Base-by-base conservation (phyloP, 2,113 vertebrate genomes). In the Alosa alosa region DNA sequence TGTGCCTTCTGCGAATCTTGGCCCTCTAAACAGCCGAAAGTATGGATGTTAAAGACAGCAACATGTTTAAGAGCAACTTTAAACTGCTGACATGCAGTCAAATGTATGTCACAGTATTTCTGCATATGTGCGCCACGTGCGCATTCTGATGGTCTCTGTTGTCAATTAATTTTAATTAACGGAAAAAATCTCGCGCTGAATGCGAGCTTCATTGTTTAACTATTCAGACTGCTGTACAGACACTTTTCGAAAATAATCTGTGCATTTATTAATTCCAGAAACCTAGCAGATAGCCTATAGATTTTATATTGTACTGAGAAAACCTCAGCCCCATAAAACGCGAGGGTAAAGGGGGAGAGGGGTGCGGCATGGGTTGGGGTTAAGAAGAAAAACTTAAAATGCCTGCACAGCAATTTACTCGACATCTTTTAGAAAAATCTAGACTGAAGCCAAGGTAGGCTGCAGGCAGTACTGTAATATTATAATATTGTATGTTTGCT, bases 91-190 rank as follows among this genome's bases (percentile, higher is more conserved):
- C 18, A 25, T 81, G 45, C 81, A 10, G 55, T 57, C 84, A 52
- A 83, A 82, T 47, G 47, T 41, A 82, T 39, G 5, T 15, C 31
- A 82, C 44, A 78, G 39, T 72, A 81, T 83, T 57, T 84, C 49
- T 47, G 41, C 87, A 86, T 89, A 86, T 88, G 90, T 82, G 90
- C 89, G 87, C 88, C 88, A 91, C 90, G 89, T 91, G 90, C 84
- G 82, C 81, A 47, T 83, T 86, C 89, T 90, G 88, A 88, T 57
- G 84, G 46, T 8, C 84, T 88, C 87, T 91, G 91, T 83, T 89
- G 88, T 82, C 86, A 90, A 90, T 91, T 91, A 90, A 72, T 88
- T 90, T 88, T 88, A 91, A 92, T 91, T 88, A 90, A 88, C 83
- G 85, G 84, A 87, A 88, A 89, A 90, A 88, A 86, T 87, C 87